Evolutionary conservation across 2,888 invertebrate genomes (phyloP).

Genomic region (Agonopterix arenella): DNA sequence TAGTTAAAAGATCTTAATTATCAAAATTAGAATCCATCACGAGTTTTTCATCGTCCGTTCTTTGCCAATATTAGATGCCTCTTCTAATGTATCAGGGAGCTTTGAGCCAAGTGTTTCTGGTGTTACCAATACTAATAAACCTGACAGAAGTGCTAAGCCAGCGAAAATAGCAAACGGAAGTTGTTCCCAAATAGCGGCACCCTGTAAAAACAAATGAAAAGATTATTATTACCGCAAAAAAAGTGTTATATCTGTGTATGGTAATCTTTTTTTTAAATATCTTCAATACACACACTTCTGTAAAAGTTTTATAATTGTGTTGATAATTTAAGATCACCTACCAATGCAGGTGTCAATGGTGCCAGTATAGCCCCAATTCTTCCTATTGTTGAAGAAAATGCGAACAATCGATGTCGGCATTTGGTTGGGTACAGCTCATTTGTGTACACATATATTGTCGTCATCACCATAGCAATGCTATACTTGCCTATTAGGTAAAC

Average conservation of each 20-base stretch:
- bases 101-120: conserved; percentile 70
- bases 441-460: conserved; percentile 78
- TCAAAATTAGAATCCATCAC: no score
- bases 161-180: conserved; percentile 69
- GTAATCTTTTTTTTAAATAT: no score
- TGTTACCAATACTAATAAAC: conserved; percentile 53
- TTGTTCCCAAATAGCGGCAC: conserved; percentile 25
- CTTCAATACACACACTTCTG: no score
- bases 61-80: conserved; percentile 39
- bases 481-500: conserved; percentile 77
- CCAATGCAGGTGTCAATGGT: conserved; percentile 80
- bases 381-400: conserved; percentile 82
- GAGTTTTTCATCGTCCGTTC: not conserved
- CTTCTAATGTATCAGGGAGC: conserved; percentile 68
- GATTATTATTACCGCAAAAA: no score
- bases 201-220: conserved; percentile 14
- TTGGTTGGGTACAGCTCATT: conserved; percentile 82
- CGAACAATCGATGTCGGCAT: conserved; percentile 78
- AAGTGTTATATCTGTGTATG: no score
- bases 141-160: conserved; percentile 53
- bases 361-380: conserved; percentile 80
- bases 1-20: no score
- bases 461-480: conserved; percentile 77
- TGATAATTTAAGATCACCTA: conserved; percentile 26
- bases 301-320: no score